Evolutionary conservation across 2,888 invertebrate species (phyloP).

Genomic region (Drosophila histrio): DNA sequence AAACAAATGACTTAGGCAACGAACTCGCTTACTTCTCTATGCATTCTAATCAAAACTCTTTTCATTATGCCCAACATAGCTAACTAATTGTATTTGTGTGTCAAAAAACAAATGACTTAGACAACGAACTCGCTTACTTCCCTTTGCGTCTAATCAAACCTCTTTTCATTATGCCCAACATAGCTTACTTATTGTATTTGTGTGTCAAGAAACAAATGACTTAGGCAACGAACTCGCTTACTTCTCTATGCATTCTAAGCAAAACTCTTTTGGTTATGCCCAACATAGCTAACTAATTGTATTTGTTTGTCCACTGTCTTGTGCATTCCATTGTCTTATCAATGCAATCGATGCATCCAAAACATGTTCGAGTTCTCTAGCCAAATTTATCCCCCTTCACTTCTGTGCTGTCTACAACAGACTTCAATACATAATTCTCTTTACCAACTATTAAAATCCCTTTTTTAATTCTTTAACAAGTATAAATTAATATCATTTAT

Average conservation of each 20-base stretch:
- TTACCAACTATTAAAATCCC: no score
- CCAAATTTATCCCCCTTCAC: no score
- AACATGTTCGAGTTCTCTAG: slow-evolving; percentile 69
- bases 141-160: slow-evolving; percentile 36
- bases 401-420: no score
- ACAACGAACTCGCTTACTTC: no score
- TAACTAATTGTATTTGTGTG: slow-evolving; percentile 57
- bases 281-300: slow-evolving; percentile 44
- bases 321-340: slow-evolving; percentile 53
- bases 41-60: slow-evolving; percentile 35
- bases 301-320: slow-evolving; percentile 64
- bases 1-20: slow-evolving; percentile 46
- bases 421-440: no score
- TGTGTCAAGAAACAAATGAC: slow-evolving; percentile 61
- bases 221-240: slow-evolving; percentile 40
- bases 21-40: slow-evolving; percentile 36
- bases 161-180: slow-evolving; percentile 31
- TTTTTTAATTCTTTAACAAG: no score
- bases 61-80: slow-evolving; percentile 37
- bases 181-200: slow-evolving; percentile 46
- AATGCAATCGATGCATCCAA: slow-evolving; percentile 54
- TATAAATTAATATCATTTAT: no score
- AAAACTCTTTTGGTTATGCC: slow-evolving; percentile 38
- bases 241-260: no score
- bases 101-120: no score